These are phyloP conservation scores for Callyntrura guangdongensis DNA, from an alignment of 2,888 invertebrate genomes.

Conservation along the genomic window DNA sequence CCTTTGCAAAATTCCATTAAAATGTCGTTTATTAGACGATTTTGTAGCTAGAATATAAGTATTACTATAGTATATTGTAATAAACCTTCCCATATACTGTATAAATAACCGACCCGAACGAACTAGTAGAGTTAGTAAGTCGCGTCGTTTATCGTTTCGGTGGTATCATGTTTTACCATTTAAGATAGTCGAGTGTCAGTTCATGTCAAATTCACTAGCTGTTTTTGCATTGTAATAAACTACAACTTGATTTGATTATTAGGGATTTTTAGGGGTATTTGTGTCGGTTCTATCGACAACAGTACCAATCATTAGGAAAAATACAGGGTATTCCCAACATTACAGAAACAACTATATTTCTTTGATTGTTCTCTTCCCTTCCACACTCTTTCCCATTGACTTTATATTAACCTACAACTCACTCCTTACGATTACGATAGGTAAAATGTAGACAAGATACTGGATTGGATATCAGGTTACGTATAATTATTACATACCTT, in stretches of 20 bases:
- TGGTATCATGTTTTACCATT: conserved; percentile 36
- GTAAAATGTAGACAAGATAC: too few relatives aligned
- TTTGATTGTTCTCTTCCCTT: conserved; percentile 25
- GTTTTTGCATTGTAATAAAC: background rate
- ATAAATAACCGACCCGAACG: too few relatives aligned
- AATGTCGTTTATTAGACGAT: background rate
- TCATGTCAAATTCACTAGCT: background rate
- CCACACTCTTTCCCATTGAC: background rate
- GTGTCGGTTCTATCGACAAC: conserved; percentile 26
- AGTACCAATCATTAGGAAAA: conserved; percentile 68
- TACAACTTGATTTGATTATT: conserved; percentile 27
- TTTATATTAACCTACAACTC: background rate
- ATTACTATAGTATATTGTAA: too few relatives aligned
- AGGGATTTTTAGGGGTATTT: conserved; percentile 40
- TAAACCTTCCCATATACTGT: too few relatives aligned
- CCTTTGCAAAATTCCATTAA: conserved; percentile 63
- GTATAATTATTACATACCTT: too few relatives aligned
- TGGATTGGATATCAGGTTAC: conserved; percentile 27
- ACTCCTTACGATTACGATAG: too few relatives aligned
- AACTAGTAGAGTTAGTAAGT: too few relatives aligned
- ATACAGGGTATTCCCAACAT: conserved; percentile 64
- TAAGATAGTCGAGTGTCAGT: conserved; percentile 1
- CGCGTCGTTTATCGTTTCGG: background rate
- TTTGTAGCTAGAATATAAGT: too few relatives aligned
- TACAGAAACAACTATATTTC: conserved; percentile 28